phyloP scores from a whole-genome alignment of 2,888 invertebrate genomes.

The Apamea epomidion region DNA sequence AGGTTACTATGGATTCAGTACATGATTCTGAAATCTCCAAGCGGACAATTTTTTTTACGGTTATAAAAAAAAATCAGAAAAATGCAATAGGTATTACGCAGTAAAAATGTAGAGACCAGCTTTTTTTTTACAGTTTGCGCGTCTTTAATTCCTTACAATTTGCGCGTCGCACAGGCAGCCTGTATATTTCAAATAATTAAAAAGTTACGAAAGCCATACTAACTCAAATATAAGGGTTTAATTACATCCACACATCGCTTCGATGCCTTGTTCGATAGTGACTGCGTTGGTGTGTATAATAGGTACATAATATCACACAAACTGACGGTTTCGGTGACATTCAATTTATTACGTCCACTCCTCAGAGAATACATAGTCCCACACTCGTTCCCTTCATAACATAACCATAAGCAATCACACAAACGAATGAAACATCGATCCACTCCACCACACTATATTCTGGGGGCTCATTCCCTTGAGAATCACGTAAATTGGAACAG shows the following conservation, averaged over 20 bases:
- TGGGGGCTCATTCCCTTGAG: conserved; percentile 21
- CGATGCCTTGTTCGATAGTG: background rate
- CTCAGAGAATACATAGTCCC: background rate
- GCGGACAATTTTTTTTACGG: no score
- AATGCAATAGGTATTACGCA: no score
- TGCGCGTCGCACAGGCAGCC: no score
- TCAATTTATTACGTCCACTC: conserved; percentile 11
- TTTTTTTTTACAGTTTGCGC: no score
- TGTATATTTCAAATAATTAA: background rate
- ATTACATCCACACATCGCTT: background rate
- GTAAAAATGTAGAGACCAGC: no score
- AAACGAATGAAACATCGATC: background rate
- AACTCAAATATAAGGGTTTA: background rate
- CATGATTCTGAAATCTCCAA: no score
- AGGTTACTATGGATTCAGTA: no score
- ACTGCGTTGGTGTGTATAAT: background rate
- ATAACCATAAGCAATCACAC: conserved; percentile 22
- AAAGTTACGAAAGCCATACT: background rate
- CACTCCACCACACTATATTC: conserved; percentile 4
- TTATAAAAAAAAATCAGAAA: no score
- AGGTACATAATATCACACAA: background rate
- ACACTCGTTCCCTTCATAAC: conserved; percentile 12
- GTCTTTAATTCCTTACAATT: no score
- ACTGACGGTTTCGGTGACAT: conserved; percentile 6
- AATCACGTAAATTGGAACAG: conserved; percentile 8